Base-by-base conservation (phyloP, 1,140 invertebrate genomes). In the Mactra quadrangularis region DNA sequence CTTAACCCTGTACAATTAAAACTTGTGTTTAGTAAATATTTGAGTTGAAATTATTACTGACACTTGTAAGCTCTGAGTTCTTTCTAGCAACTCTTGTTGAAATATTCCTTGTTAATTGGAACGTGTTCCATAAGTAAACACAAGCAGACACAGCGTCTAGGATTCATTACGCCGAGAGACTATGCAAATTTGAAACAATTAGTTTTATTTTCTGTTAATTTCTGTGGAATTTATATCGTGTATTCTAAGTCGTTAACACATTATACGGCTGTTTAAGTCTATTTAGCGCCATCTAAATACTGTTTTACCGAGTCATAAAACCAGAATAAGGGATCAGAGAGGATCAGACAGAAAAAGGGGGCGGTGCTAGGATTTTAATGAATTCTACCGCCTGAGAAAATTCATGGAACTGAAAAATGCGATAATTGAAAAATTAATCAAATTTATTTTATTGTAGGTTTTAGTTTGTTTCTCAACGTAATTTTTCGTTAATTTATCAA, bases 161-260 rank as follows among this genome's bases (percentile, higher is more conserved):
- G 22, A 11, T 15, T 2, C 9, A 33, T 22, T 50, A 60, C 57
- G 41, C 50, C 22, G 31, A 62, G 74, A 76, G 74, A 29, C 57
- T 19, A 62, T 57, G 38, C 74, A 62, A 60, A 60, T 76, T 62
- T 76, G 55, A 76, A 76, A 76, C 74, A 76, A 76, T 76, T 76
- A 76, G 59, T 76, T 76, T 76, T 76, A 76, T 76, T 76, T 50
- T 57, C 38, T 27, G 45, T 62, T 76, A 76, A 76, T 76, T 76
- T 76, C 45, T 35, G 3, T 29, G 74, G 74, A 76, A 76, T 76
- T 76, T 50, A 62, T 62, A 60, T 76, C 74, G 29, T 60, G 55
- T 50, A 45, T 50, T 50, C 19, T 45, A 31, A 15, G 25, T 35
- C 4, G 25, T 76, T 62, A 62, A 60, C 74, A 76, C 45, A 55